Evolutionary conservation across 2,113 vertebrate species (phyloP), one percentile per base, ranked within the genome.

Genomic region (Antechinus stuartii): DNA sequence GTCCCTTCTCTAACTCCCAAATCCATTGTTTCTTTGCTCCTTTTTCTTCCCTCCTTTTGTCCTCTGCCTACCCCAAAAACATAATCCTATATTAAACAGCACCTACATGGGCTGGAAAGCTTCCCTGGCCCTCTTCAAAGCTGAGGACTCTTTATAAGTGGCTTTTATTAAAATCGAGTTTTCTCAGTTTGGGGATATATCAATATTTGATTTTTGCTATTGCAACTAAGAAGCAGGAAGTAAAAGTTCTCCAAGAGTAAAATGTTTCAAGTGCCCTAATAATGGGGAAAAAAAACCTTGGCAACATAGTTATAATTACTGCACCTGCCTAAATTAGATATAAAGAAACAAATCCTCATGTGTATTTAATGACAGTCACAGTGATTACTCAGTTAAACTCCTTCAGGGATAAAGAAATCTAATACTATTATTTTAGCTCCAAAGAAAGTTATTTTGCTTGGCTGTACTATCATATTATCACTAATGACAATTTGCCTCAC

Each of bases 271-370:
- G 47, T 14, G 57, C 68, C 90, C 57, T 90, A 56, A 91, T 96
- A 97, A 96, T 96, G 91, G 49, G 96, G 96, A 52, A 93, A 91
- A 91, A 96, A 96, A 92, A 93, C n/a, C 68, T 25, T 97, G 95
- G 89, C 94, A 96, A 97, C 61, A 94, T 93, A 98, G 96, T 96
- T 96, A 95, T 97, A 96, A 96, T 96, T 92, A 97, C 95, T 76
- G 94, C 96, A 95, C 93, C 92, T 94, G 92, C 49, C 93, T 96
- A 93, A 91, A 96, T 90, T 93, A 93, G 95, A 76, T 91, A 50
- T 25, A 61, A 93, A 91, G 94, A 61, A 91, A 93, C 30, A 94
- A 94, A 97, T 92, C 95, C 95, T 97, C 96, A 8, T 95, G 95
- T 96, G 96, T 97, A 96, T 96, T 97, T 96, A 96, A 95, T 49